Evolutionary conservation across 2,888 invertebrate genomes (phyloP).

Genomic region (Acleris holmiana): DNA sequence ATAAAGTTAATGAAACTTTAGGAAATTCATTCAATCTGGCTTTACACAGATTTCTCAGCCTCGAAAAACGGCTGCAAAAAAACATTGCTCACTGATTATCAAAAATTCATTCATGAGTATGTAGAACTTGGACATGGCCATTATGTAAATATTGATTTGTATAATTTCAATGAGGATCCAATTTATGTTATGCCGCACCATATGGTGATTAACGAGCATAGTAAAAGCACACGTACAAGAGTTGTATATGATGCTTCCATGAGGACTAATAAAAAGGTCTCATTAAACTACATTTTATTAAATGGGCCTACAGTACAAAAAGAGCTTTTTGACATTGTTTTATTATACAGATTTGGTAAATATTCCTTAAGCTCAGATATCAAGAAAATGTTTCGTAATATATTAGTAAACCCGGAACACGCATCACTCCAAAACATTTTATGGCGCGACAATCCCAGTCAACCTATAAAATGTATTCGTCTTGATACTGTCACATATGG

Average conservation of each 20-base stretch:
- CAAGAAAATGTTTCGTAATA: constrained; percentile 28
- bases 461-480: constrained; percentile 31
- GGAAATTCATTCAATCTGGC: too few species aligned
- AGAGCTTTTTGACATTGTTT: constrained; percentile 38
- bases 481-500: constrained; percentile 37
- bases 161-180: constrained; percentile 22
- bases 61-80: constrained; percentile 20
- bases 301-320: constrained; percentile 36
- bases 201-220: constrained; percentile 35
- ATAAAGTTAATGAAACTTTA: too few species aligned
- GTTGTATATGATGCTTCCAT: constrained; percentile 38
- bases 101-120: constrained; percentile 34
- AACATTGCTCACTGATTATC: not conserved
- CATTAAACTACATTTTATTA: constrained; percentile 37
- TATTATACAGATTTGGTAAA: constrained; percentile 28
- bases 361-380: constrained; percentile 31
- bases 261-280: constrained; percentile 32
- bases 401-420: constrained; percentile 25
- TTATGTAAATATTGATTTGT: constrained; percentile 8
- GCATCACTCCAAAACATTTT: constrained; percentile 35
- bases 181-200: constrained; percentile 38
- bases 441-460: constrained; percentile 29
- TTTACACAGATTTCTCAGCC: constrained; percentile 12
- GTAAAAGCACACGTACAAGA: constrained; percentile 24
- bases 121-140: constrained; percentile 29